Evolutionary conservation across 2,888 invertebrate species (phyloP).

Genomic region (Apodemia duryi): DNA sequence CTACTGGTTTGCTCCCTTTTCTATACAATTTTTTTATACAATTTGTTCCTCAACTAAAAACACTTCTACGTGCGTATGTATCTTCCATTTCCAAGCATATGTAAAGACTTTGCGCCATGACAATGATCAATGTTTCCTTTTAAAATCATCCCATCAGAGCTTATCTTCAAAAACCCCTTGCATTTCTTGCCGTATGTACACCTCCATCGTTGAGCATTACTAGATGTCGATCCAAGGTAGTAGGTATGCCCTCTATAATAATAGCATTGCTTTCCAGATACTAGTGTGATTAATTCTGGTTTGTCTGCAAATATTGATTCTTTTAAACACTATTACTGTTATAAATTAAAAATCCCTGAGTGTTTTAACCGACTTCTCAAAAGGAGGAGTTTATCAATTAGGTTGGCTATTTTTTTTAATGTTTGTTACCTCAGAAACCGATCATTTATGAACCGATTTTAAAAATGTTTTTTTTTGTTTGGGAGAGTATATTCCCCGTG

Average conservation of each 20-base stretch:
- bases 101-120: background rate
- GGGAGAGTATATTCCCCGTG: too few species aligned
- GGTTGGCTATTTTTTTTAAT: too few species aligned
- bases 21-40: too few species aligned
- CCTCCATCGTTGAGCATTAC: background rate
- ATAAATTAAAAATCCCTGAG: background rate
- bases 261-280: slow-evolving; percentile 3
- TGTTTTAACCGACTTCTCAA: too few species aligned
- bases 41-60: too few species aligned
- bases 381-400: too few species aligned
- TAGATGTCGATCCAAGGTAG: background rate
- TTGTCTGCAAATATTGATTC: background rate
- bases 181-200: background rate
- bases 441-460: too few species aligned
- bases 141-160: background rate
- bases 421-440: too few species aligned
- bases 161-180: background rate
- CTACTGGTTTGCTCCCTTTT: too few species aligned
- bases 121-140: background rate
- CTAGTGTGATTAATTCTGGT: background rate
- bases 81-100: background rate
- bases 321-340: background rate
- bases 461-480: too few species aligned
- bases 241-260: background rate
- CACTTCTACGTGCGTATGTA: background rate